Evolutionary conservation across 2,797 vertebrate species (phyloP), one percentile per base, ranked within the genome.

Genomic region (Chanos chanos): DNA sequence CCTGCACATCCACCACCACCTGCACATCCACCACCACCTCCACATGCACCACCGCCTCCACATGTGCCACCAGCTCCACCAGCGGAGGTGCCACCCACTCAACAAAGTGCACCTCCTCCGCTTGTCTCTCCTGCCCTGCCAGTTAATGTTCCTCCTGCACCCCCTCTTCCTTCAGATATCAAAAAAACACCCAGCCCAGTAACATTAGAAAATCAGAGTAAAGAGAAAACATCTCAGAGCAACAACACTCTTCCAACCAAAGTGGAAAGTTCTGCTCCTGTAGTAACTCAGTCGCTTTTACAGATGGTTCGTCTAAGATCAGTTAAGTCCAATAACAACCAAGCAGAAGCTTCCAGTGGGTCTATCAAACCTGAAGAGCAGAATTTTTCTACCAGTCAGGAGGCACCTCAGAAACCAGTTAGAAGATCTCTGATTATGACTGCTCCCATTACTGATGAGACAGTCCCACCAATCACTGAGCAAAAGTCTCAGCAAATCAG

Each of bases 271-370:
- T 68, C 80, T 5, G 21, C 77, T 28, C 87, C 87, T 22, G 73
- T 91, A 27, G 86, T 93, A 45, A 94, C 93, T 0, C 89, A 91
- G 0, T 91, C 91, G 0, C 80, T 95, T 54, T 83, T 94, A 68
- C 92, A 96, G 85, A 91, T 85, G 86, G 92, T 95, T 41, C 87
- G 92, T 54, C 81, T 95, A 58, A 89, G 90, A 62, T 92, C 93
- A 0, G 72, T 91, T 7, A 89, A 61, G 28, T 81, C 86, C 71
- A 90, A 83, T 1, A 73, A 70, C n/a, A 77, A 77, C 34, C 68
- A 61, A 24, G 61, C 62, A 48, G 41, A 60, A 55, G 19, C 25
- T 31, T 15, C 44, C 27, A 39, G 25, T 31, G 43, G 10, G 24
- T 12, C 13, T 44, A 36, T 27, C 13, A 52, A 61, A 30, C 24